Evolutionary conservation across 2,797 vertebrate genomes (phyloP).

Genomic region (Myotis findleyi): DNA sequence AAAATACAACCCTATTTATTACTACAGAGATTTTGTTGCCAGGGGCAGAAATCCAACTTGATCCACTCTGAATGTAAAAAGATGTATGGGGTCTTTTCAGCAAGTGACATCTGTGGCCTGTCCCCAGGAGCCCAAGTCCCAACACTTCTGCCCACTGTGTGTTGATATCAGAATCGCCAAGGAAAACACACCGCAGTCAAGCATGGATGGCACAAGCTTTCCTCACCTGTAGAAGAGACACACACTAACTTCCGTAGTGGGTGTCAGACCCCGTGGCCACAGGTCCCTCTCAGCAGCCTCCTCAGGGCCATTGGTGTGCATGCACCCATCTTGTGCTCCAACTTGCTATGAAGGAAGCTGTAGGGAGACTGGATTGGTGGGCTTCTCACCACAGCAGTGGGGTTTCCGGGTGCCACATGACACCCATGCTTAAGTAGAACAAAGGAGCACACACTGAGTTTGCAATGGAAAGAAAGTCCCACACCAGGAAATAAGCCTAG

Average conservation of each 20-base stretch:
- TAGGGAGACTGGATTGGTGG: too few species aligned
- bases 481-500: neutral
- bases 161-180: neutral
- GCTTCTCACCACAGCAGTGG: too few species aligned
- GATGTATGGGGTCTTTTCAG: fast-evolving
- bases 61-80: neutral
- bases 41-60: neutral
- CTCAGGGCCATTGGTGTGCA: neutral
- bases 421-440: neutral
- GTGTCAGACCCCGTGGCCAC: neutral
- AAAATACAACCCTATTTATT: neutral
- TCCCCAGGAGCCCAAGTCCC: neutral
- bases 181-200: neutral
- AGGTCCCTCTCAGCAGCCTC: neutral
- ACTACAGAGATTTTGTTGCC: neutral
- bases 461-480: neutral
- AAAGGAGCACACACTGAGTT: neutral
- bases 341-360: too few species aligned
- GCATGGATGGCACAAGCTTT: neutral
- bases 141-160: neutral
- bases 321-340: neutral
- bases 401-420: neutral
- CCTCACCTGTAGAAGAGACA: neutral
- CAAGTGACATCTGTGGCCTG: neutral
- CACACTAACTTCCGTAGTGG: neutral